Evolutionary conservation across 2,888 invertebrate species (phyloP).

Genomic region (Nineta flava): DNA sequence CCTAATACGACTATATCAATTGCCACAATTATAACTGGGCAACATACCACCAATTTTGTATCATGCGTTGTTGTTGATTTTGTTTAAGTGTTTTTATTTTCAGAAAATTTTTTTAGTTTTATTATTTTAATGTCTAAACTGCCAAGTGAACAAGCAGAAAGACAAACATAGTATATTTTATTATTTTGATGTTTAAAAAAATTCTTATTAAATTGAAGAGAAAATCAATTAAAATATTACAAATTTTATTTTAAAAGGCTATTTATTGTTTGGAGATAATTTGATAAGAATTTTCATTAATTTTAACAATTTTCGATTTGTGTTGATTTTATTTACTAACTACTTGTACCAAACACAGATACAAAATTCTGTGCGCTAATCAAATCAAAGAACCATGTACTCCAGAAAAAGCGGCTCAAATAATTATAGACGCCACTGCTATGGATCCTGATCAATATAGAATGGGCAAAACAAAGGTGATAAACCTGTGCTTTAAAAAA

Average conservation of each 20-base stretch:
- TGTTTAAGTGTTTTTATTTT: too few relatives aligned
- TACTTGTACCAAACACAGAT: constrained; percentile 49
- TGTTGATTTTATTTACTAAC: not conserved
- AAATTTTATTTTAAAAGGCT: not conserved
- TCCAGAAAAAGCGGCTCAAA: constrained; percentile 62
- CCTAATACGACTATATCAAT: too few relatives aligned
- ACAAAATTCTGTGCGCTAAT: constrained; percentile 98
- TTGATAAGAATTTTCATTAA: not conserved
- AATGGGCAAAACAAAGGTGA: constrained; percentile 91
- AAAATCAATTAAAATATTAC: too few relatives aligned
- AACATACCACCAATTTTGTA: not conserved
- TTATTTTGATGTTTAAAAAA: too few relatives aligned
- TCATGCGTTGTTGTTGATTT: not conserved
- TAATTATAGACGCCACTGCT: constrained; percentile 67
- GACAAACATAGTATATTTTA: too few relatives aligned
- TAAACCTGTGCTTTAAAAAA: not conserved
- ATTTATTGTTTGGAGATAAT: not conserved
- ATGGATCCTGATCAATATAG: constrained; percentile 89
- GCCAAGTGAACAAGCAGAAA: too few relatives aligned
- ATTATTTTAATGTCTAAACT: too few relatives aligned
- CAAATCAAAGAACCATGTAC: constrained; percentile 56
- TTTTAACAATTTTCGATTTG: not conserved
- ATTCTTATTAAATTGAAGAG: too few relatives aligned
- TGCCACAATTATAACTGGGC: constrained; percentile 9
- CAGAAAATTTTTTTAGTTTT: too few relatives aligned